Conservation (phyloP, 2,888 invertebrate genomes). For the Carpatolechia fugitivella region DNA sequence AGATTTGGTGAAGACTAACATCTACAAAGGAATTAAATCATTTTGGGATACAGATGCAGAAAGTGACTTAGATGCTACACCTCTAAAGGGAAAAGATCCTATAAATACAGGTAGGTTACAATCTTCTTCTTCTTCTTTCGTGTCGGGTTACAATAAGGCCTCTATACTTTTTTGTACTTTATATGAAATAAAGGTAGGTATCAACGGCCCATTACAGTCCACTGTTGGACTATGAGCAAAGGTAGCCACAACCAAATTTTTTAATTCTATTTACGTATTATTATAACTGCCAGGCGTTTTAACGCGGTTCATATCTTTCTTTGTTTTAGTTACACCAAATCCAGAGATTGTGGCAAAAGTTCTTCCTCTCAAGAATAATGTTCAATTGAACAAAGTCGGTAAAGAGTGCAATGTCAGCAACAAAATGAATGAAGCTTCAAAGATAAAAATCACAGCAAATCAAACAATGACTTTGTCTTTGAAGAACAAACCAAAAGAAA, state of each 20-base stretch:
- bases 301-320: no score
- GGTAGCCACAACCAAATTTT: no score
- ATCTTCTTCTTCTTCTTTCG: no score
- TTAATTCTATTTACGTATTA: no score
- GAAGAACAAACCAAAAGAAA: neutral
- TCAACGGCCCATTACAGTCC: no score
- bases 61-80: slow-evolving; percentile 49
- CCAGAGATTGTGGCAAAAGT: no score
- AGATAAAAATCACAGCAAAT: neutral
- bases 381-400: neutral
- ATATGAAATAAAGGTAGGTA: no score
- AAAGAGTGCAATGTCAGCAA: neutral
- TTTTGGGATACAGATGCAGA: slow-evolving; percentile 66
- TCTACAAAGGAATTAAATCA: slow-evolving; percentile 35
- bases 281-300: no score
- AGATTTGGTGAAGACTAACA: neutral
- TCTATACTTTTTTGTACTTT: no score
- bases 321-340: neutral
- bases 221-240: no score
- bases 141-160: no score
- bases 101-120: slow-evolving; percentile 24
- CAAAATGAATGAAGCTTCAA: neutral
- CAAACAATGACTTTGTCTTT: neutral
- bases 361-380: neutral
- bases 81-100: slow-evolving; percentile 21